Conservation (phyloP, 2,888 invertebrate species). For the Drosophila engyochracea region DNA sequence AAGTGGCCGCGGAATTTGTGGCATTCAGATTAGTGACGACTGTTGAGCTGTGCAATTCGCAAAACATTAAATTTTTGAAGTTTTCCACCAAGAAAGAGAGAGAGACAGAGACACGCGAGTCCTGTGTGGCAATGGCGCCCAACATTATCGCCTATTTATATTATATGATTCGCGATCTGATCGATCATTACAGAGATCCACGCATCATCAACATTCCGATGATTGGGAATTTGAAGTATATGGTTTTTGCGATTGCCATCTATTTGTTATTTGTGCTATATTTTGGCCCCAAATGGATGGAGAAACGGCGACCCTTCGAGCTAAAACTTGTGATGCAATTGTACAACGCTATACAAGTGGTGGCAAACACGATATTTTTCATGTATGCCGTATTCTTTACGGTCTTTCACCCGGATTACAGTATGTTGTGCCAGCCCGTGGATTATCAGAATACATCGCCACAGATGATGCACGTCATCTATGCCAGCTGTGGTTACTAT, state of each 20-base stretch:
- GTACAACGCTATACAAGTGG: constrained; percentile 89
- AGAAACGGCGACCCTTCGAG: constrained; percentile 88
- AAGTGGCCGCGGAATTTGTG: constrained; percentile 1
- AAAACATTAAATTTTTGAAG: neutral
- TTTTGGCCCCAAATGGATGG: constrained; percentile 91
- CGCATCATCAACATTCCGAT: constrained; percentile 88
- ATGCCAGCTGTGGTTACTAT: constrained; percentile 88
- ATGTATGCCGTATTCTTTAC: constrained; percentile 67
- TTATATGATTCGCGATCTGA: constrained; percentile 57
- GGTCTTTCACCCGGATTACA: constrained; percentile 73
- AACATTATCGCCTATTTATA: constrained; percentile 74
- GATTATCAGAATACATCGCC: constrained; percentile 74
- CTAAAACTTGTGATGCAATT: constrained; percentile 88
- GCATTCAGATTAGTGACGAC: constrained; percentile 51
- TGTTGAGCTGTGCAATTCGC: constrained; percentile 40
- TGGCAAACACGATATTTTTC: constrained; percentile 66
- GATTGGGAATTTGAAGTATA: constrained; percentile 89
- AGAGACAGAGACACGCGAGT: constrained; percentile 10
- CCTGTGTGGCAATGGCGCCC: constrained; percentile 54
- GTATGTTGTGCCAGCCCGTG: constrained; percentile 78
- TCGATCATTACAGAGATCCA: constrained; percentile 69
- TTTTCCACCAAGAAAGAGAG: constrained; percentile 9
- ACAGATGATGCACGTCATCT: constrained; percentile 85
- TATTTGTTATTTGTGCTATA: constrained; percentile 90
- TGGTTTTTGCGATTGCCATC: constrained; percentile 85